Evolutionary conservation across 2,888 invertebrate genomes (phyloP).

Genomic region (Dichetophora obliterata): DNA sequence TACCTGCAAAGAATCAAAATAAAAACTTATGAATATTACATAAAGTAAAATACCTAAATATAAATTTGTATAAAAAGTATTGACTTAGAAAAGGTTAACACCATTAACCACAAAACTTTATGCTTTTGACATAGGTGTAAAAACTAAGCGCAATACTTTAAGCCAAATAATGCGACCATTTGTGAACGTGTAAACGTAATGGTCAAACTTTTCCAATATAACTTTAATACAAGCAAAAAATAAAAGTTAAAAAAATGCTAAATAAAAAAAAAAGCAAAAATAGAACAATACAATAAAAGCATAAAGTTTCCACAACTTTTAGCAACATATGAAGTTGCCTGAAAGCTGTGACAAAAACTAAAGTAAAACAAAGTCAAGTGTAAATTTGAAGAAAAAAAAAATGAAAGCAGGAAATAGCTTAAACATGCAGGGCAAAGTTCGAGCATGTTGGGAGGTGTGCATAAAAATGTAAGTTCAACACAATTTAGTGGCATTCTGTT

Average conservation of each 20-base stretch:
- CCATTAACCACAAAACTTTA: too few species aligned
- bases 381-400: constrained; percentile 42
- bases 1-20: too few species aligned
- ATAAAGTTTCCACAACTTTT: neutral
- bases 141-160: neutral
- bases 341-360: constrained; percentile 43
- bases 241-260: constrained; percentile 28
- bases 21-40: too few species aligned
- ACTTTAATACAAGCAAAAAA: neutral
- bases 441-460: neutral
- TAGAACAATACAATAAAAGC: neutral
- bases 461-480: neutral
- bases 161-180: constrained; percentile 12
- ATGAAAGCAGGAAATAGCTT: constrained; percentile 49
- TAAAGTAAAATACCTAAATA: too few species aligned
- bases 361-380: neutral
- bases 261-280: constrained; percentile 38
- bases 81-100: too few species aligned
- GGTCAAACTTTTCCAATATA: constrained; percentile 32
- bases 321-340: neutral
- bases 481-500: neutral
- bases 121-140: neutral
- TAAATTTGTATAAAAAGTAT: too few species aligned
- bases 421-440: neutral
- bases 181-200: constrained; percentile 27